phyloP scores from a whole-genome alignment of 2,888 invertebrate genomes.

The Drosophila meridiana region DNA sequence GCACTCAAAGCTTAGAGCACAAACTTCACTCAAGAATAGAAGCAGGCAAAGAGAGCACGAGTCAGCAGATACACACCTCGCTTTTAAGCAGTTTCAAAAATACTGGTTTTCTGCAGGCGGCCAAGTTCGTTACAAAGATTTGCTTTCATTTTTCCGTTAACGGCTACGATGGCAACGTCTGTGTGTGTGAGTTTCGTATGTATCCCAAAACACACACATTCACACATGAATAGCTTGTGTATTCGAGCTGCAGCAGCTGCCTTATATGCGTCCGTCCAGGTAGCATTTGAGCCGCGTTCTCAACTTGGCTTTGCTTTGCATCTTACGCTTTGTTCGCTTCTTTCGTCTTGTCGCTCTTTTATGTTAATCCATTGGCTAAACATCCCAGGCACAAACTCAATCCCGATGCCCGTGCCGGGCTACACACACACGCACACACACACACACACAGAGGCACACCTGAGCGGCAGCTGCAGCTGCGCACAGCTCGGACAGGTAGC shows the following conservation, averaged over 20 bases:
- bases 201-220: conserved; percentile 29
- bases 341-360: conserved; percentile 39
- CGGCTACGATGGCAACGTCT: conserved; percentile 30
- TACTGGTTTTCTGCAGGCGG: conserved; percentile 69
- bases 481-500: conserved; percentile 59
- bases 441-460: conserved; percentile 28
- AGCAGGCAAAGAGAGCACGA: not conserved
- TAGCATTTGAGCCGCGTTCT: conserved; percentile 52
- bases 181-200: conserved; percentile 30
- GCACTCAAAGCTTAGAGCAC: conserved; percentile 23
- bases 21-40: conserved; percentile 50
- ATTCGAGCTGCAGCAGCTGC: conserved; percentile 41
- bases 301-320: conserved; percentile 46
- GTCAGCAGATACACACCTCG: conserved; percentile 73
- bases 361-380: conserved; percentile 74
- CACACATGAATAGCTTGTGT: conserved; percentile 25
- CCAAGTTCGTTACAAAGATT: conserved; percentile 75
- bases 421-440: conserved; percentile 21
- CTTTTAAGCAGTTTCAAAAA: conserved; percentile 54
- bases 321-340: conserved; percentile 33
- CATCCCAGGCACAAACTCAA: conserved; percentile 34
- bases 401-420: conserved; percentile 37
- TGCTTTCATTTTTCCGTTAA: conserved; percentile 80
- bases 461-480: conserved; percentile 72
- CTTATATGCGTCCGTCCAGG: conserved; percentile 42